These are phyloP conservation scores for Podarcis lilfordi DNA, from an alignment of 2,797 vertebrate genomes.

Conservation along the genomic window DNA sequence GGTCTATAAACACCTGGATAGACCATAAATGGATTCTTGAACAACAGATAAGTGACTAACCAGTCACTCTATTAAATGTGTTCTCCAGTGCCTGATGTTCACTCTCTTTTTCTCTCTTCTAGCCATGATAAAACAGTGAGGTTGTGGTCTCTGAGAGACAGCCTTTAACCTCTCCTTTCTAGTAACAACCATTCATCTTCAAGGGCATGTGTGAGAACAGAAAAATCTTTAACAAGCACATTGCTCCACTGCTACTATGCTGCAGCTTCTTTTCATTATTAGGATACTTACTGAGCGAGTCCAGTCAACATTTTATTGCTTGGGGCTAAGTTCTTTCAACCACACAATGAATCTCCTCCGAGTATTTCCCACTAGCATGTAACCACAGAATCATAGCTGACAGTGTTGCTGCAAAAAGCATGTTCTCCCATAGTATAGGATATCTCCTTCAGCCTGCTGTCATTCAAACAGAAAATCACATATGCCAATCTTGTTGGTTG, in stretches of 20 bases:
- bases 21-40: not conserved
- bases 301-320: slow-evolving; percentile 13
- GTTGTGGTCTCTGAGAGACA: not conserved
- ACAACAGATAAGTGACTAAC: not conserved
- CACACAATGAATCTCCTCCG: slow-evolving; percentile 6
- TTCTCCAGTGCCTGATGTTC: rapidly evolving
- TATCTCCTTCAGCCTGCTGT: not conserved
- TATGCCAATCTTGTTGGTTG: not conserved
- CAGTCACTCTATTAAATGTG: not conserved
- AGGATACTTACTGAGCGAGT: slow-evolving; percentile 9
- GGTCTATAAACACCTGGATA: not conserved
- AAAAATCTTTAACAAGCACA: slow-evolving; percentile 1
- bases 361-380: slow-evolving; percentile 8
- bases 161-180: not conserved
- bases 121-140: not conserved
- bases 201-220: slow-evolving; percentile 2
- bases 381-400: slow-evolving; percentile 17
- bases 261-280: not conserved
- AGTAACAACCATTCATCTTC: slow-evolving; percentile 15
- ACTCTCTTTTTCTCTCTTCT: not conserved
- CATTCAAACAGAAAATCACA: not conserved
- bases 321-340: slow-evolving; percentile 17
- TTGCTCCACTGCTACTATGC: not conserved
- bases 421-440: not conserved
- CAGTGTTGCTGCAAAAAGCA: not conserved